Percentiles rank a stretch among this genome's conserved stretches.
These are phyloP conservation scores for Carcharodon carcharias DNA, from an alignment of 2,797 vertebrate genomes.

Conservation along the genomic window DNA sequence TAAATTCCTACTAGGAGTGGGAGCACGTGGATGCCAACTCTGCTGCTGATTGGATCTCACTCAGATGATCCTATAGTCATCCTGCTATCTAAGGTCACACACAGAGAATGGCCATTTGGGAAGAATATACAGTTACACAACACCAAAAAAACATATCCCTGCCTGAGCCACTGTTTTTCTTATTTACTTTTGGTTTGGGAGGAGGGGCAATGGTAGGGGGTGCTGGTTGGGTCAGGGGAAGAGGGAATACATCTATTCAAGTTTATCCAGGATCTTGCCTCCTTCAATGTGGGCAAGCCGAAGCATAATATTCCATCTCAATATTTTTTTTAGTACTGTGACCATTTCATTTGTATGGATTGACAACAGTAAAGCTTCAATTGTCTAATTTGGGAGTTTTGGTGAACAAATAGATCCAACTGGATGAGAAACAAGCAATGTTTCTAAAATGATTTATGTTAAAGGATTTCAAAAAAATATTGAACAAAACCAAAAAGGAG, in stretches of 20 bases:
- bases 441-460: not conserved
- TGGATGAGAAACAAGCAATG: not conserved
- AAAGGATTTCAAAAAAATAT: constrained; percentile 2
- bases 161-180: not conserved
- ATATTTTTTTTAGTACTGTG: not conserved
- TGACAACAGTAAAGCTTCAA: not conserved
- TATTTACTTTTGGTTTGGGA: not conserved
- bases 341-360: not conserved
- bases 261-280: not conserved
- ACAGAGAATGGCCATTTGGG: not conserved
- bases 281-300: not conserved
- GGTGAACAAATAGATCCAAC: not conserved
- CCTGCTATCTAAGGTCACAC: not conserved
- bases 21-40: not conserved
- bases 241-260: not conserved
- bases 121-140: not conserved
- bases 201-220: no score
- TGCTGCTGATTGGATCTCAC: not conserved
- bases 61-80: not conserved
- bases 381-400: not conserved
- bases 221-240: no score
- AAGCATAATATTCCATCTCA: not conserved
- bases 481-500: not conserved
- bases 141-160: not conserved
- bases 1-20: not conserved